Conservation (phyloP, 1,140 invertebrate species). For the Polypedilum pembai region DNA sequence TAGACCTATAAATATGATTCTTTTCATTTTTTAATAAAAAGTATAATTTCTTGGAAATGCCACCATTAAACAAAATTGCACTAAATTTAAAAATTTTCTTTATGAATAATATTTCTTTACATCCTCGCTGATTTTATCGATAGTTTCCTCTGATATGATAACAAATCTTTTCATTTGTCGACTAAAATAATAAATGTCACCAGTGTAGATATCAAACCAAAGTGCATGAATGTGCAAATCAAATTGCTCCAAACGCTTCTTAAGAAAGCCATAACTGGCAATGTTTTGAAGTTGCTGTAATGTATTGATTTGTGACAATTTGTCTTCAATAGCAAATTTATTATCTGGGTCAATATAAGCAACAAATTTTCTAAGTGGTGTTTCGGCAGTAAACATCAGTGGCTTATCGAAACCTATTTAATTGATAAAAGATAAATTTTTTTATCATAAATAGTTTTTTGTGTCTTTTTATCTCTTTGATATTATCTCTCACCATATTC, state of each 20-base stretch:
- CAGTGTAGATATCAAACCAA: constrained; percentile 97
- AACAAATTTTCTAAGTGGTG: constrained; percentile 75
- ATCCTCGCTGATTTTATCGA: constrained; percentile 66
- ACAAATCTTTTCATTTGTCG: constrained; percentile 73
- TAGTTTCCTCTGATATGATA: constrained; percentile 68
- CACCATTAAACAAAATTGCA: background rate
- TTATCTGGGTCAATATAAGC: constrained; percentile 92
- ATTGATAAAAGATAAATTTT: constrained; percentile 29
- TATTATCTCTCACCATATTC: constrained; percentile 46
- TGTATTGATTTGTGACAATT: constrained; percentile 91
- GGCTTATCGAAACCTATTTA: constrained; percentile 55
- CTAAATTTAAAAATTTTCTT: constrained; percentile 31
- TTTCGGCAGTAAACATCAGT: constrained; percentile 77
- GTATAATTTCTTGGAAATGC: background rate
- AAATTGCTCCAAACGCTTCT: constrained; percentile 69
- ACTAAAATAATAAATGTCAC: constrained; percentile 91
- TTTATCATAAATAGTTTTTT: too few species aligned
- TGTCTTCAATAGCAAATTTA: constrained; percentile 81
- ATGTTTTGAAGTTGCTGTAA: constrained; percentile 91
- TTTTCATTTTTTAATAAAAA: background rate
- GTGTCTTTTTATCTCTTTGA: too few species aligned
- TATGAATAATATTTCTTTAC: constrained; percentile 72
- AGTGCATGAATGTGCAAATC: constrained; percentile 85
- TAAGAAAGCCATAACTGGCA: constrained; percentile 87
- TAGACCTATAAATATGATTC: background rate